Percentiles rank a stretch among this genome's conserved stretches.
phyloP scores from a whole-genome alignment of 2,888 invertebrate genomes.

The Pherbina coryleti region DNA sequence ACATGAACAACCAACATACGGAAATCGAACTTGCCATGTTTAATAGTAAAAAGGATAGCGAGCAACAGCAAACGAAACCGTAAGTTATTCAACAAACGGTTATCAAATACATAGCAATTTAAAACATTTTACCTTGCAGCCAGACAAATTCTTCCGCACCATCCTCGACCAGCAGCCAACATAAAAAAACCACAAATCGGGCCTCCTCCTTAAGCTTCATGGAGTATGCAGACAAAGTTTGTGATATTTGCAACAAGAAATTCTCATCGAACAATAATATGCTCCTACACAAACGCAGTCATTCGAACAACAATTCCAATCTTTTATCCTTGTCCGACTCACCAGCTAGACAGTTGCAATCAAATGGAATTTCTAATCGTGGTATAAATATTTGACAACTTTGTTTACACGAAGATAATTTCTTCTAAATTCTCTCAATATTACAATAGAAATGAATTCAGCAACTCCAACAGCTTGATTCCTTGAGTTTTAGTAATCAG shows the following conservation, averaged over 20 bases:
- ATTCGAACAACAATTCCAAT: slow-evolving; percentile 14
- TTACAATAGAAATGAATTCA: slow-evolving; percentile 8
- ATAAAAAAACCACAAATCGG: slow-evolving; percentile 36
- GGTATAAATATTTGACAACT: neutral
- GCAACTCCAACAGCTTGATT: slow-evolving; percentile 41
- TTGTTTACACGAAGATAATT: too few species aligned
- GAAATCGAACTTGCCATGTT: slow-evolving; percentile 81
- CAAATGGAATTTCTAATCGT: slow-evolving; percentile 34
- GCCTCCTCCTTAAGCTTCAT: slow-evolving; percentile 10
- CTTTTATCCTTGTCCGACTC: slow-evolving; percentile 8
- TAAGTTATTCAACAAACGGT: slow-evolving; percentile 8
- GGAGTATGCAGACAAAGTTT: slow-evolving; percentile 30
- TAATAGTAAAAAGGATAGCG: slow-evolving; percentile 65
- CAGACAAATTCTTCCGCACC: slow-evolving; percentile 29
- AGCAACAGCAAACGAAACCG: slow-evolving; percentile 47
- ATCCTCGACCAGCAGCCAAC: slow-evolving; percentile 34
- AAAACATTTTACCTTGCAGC: slow-evolving; percentile 7
- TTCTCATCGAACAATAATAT: slow-evolving; percentile 37
- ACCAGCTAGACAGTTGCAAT: slow-evolving; percentile 8
- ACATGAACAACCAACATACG: slow-evolving; percentile 86
- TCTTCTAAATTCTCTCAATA: neutral
- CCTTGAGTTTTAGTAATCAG: slow-evolving; percentile 36
- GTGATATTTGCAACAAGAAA: slow-evolving; percentile 43
- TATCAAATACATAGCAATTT: neutral
- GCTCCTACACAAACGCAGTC: slow-evolving; percentile 46